Base-by-base conservation (phyloP, 2,797 vertebrate genomes). In the Lagodon rhomboides region DNA sequence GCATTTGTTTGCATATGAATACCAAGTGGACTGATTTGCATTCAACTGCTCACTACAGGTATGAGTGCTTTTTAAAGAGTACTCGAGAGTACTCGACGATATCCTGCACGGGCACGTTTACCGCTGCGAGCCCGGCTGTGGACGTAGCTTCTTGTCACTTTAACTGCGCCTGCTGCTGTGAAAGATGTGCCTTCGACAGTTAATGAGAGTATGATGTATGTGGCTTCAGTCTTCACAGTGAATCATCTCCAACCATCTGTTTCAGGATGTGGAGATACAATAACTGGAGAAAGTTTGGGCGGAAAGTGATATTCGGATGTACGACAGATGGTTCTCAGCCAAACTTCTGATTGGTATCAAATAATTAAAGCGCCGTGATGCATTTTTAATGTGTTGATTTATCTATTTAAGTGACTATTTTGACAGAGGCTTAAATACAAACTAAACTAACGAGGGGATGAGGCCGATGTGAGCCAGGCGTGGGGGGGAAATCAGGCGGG, bases 201-300 rank as follows among this genome's bases (percentile, higher is more conserved):
- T 85, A 85, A 82, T 68, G 73, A 85, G 80, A 73, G 44, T 44
- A 50, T 84, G 77, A 89, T 77, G 61, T 78, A 65, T 72, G 74
- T 73, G 50, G 47, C 68, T 71, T 87, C 65, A 58, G 56, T 75
- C 27, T 56, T 75, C 76, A 71, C 27, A 50, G 64, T 81, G 84
- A 83, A 56, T 84, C 83, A 84, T 84, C 53, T 70, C 44, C 41
- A 85, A 82, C 80, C 84, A 87, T 85, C 87, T 88, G 83, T 78
- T 83, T 67, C 60, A 75, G 80, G 66, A 83, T 77, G 55, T 71
- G 15, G 47, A 69, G 72, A 80, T 56, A 71, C 58, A 58, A 68
- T 79, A 77, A 82, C 23, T 13, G 30, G 50, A 50, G 49, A 47
- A 83, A 80, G 38, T 68, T 79, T 46, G 5, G 5, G 30, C 46